Evolutionary conservation across 2,113 vertebrate species (phyloP).

Genomic region (Atlantisia rogersi): DNA sequence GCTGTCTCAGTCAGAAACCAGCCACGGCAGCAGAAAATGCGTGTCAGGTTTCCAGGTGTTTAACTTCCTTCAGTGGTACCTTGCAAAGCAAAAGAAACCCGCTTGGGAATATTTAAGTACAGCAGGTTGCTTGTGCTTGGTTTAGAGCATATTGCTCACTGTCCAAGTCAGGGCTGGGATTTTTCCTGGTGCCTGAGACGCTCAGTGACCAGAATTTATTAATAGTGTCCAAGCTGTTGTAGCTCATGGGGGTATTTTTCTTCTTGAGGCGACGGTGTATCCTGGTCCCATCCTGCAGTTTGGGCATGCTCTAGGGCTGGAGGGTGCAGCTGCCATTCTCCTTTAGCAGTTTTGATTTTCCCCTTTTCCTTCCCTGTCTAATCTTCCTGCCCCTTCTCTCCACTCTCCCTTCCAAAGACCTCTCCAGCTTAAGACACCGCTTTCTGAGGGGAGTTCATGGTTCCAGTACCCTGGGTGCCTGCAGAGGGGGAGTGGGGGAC

Average conservation of each 20-base stretch:
- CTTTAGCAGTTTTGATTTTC: not conserved
- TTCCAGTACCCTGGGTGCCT: not conserved
- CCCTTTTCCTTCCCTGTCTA: not conserved
- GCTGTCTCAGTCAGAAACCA: not conserved
- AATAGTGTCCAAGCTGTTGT: not conserved
- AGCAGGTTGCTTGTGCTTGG: not conserved
- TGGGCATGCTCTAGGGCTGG: not conserved
- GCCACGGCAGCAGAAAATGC: not conserved
- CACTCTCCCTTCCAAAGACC: not conserved
- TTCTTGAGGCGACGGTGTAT: not conserved
- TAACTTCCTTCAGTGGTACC: constrained; percentile 27
- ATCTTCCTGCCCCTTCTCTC: not conserved
- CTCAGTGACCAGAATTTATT: not conserved
- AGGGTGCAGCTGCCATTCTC: not conserved
- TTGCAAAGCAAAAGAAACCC: constrained; percentile 43
- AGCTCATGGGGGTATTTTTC: not conserved
- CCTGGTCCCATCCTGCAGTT: not conserved
- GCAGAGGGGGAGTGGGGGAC: not conserved
- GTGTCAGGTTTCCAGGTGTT: not conserved
- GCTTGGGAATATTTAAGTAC: constrained; percentile 30
- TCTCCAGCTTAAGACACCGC: not conserved
- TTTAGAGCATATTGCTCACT: constrained; percentile 3
- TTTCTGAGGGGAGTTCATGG: not conserved
- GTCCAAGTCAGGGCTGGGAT: not conserved
- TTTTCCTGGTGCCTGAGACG: not conserved